A percentile compares a stretch with the other conserved stretches of the same genome.
These are phyloP conservation scores for Agrochola lota DNA, from an alignment of 2,888 invertebrate species.

Conservation along the genomic window DNA sequence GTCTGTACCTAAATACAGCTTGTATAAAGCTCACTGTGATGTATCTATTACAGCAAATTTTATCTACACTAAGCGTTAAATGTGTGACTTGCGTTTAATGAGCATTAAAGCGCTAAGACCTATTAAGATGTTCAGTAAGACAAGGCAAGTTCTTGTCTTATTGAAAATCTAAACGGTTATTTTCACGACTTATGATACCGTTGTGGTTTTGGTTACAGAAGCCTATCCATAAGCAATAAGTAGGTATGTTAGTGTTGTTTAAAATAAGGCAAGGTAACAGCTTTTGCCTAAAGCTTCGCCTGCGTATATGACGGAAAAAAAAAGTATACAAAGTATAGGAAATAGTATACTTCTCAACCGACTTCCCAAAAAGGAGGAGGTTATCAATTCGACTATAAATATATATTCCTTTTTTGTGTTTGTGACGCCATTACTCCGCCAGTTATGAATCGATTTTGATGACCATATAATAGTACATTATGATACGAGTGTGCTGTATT, in stretches of 20 bases:
- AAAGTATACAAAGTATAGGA: too few species aligned
- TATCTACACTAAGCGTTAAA: slow-evolving; percentile 3
- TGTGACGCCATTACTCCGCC: too few species aligned
- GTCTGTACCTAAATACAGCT: background rate
- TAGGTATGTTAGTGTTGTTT: background rate
- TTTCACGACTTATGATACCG: background rate
- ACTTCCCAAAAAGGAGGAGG: too few species aligned
- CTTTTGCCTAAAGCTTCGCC: too few species aligned
- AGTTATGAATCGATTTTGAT: too few species aligned
- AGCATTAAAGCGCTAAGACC: background rate
- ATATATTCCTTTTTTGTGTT: too few species aligned
- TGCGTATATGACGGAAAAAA: too few species aligned
- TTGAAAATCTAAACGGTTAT: slow-evolving; percentile 13
- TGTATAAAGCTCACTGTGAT: background rate
- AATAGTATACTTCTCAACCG: too few species aligned
- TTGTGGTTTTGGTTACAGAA: background rate
- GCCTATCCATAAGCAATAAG: background rate
- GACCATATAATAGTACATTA: too few species aligned
- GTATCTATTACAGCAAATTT: background rate
- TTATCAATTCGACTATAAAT: too few species aligned
- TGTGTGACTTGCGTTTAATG: background rate
- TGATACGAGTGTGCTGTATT: too few species aligned
- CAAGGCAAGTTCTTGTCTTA: background rate
- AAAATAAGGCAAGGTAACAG: too few species aligned
- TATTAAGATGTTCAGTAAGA: slow-evolving; percentile 15